Evolutionary conservation across 2,113 vertebrate genomes (phyloP), one percentile per base, ranked within the genome.

Genomic region (Gobius niger): DNA sequence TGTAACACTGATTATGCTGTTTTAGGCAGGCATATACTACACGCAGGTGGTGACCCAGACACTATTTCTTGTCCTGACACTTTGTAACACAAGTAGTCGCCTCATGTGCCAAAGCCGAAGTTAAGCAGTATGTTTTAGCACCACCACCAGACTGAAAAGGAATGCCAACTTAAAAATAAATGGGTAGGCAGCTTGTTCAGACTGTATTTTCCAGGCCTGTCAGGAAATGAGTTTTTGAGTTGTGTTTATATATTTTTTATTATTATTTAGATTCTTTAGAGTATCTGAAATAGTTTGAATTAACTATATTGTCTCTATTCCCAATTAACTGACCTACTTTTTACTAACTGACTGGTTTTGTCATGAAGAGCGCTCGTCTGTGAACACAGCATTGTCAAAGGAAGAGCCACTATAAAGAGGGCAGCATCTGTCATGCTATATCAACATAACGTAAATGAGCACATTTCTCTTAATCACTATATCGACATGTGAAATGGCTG

Each of bases 381-480:
- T 44, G 46, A 79, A 72, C 83, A 69, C 52, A 60, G 46, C 54
- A 61, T 41, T 63, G 63, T 74, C 44, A 47, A 67, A 47, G 63
- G 44, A 72, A 63, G 47, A 49, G 46, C 24, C 49, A 14, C 60
- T 52, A 76, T 74, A 77, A 80, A 79, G 67, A 70, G 14, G 62
- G 65, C 56, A 54, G 77, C 88, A 87, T 90, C 87, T 88, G 85
- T 80, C 81, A 68, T 56, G 52, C 59, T 47, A 69, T 63, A 71
- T 47, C 63, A 70, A 70, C 76, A 80, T 44, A 42, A 70, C 70
- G 53, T 52, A 78, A 80, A 66, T 78, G 24, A 76, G 66, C 61
- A 49, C 52, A 34, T 63, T 24, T 9, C 53, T 52, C 18, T 53
- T 53, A 7, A 62, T 62, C 34, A 62, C 14, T 44, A 62, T 46